Evolutionary conservation across 2,797 vertebrate genomes (phyloP).

Genomic region (Micropoecilia bifurca): DNA sequence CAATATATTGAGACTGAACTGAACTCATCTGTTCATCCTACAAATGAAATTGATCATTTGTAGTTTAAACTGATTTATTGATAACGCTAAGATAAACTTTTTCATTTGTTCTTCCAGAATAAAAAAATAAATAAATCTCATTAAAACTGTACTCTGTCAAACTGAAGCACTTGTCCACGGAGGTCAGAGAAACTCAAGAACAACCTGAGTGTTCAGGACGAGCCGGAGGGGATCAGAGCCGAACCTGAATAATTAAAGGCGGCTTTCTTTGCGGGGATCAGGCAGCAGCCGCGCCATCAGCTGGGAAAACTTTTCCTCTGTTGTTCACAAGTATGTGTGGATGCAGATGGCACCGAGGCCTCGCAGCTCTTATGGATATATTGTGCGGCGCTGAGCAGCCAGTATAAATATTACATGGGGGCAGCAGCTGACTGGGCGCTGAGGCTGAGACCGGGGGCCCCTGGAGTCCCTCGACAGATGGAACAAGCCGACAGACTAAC

Average conservation of each 20-base stretch:
- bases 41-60: not conserved
- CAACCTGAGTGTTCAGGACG: not conserved
- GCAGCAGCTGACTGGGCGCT: constrained; percentile 91
- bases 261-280: not conserved
- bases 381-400: constrained; percentile 76
- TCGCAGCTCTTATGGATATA: constrained; percentile 77
- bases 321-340: constrained; percentile 61
- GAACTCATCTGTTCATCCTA: not conserved
- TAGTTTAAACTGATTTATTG: not conserved
- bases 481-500: constrained; percentile 87
- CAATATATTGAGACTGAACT: not conserved
- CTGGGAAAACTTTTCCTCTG: constrained; percentile 81
- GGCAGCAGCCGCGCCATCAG: constrained; percentile 78
- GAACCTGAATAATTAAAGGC: constrained; percentile 3
- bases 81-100: not conserved
- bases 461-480: constrained; percentile 92
- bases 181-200: not conserved
- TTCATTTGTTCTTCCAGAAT: not conserved
- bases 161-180: too few species aligned
- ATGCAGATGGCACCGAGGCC: constrained; percentile 86
- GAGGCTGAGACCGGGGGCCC: constrained; percentile 75
- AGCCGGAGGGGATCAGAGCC: not conserved
- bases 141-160: not conserved
- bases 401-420: constrained; percentile 96
- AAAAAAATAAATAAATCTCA: not conserved